Percentiles rank a stretch among this genome's conserved stretches.
phyloP scores from a whole-genome alignment of 2,113 vertebrate species.

The Psettodes erumei region DNA sequence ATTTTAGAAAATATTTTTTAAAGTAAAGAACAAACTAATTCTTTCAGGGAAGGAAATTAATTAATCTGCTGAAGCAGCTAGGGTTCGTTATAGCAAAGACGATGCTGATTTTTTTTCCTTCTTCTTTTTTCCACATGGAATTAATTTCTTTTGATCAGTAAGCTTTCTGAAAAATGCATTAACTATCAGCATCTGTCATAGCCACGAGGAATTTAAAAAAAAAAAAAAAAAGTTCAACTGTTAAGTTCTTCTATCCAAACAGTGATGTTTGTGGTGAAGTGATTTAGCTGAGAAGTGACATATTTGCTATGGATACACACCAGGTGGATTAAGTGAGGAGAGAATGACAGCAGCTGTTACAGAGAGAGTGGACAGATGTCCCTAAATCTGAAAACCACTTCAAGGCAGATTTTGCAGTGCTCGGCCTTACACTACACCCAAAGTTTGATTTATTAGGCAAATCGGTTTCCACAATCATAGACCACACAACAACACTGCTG shows the following conservation, averaged over 20 bases:
- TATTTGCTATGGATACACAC: constrained; percentile 4
- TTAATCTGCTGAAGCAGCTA: constrained; percentile 51
- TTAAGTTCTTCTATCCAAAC: background rate
- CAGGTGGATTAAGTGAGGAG: constrained; percentile 21
- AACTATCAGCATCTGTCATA: constrained; percentile 54
- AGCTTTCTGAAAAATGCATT: constrained; percentile 52
- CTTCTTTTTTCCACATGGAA: constrained; percentile 55
- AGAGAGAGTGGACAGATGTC: constrained; percentile 22
- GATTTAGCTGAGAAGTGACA: constrained; percentile 28
- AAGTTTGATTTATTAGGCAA: constrained; percentile 16
- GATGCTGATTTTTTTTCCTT: constrained; percentile 33
- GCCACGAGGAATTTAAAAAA: constrained; percentile 30
- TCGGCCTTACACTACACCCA: background rate
- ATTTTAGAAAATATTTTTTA: constrained; percentile 38
- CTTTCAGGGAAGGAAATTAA: constrained; percentile 46
- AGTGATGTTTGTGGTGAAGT: background rate
- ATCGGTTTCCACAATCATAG: background rate
- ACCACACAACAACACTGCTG: background rate
- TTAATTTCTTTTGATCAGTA: constrained; percentile 62
- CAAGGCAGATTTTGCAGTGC: background rate
- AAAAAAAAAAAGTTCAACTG: constrained; percentile 2
- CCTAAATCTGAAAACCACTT: constrained; percentile 5
- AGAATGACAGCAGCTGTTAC: constrained; percentile 32
- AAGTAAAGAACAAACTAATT: constrained; percentile 37
- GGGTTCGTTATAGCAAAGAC: constrained; percentile 49